Percentiles rank a stretch among this genome's conserved stretches.
Conservation (phyloP, 1,140 invertebrate genomes). For the Spodoptera frugiperda region DNA sequence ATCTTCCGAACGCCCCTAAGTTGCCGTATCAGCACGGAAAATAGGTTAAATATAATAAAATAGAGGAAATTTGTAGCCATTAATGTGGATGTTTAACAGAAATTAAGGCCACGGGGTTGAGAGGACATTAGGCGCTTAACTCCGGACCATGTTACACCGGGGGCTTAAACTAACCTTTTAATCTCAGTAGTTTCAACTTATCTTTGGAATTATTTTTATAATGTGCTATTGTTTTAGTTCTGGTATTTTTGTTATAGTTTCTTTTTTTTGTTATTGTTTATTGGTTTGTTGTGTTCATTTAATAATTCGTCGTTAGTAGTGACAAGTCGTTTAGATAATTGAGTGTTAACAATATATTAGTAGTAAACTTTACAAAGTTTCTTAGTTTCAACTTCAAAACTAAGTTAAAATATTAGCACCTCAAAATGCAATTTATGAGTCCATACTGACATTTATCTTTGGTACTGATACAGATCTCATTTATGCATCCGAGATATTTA, state of each 20-base stretch:
- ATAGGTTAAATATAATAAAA: conserved; percentile 16
- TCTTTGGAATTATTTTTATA: conserved; percentile 6
- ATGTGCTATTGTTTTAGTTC: background rate
- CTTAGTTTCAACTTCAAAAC: too few species aligned
- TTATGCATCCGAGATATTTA: too few species aligned
- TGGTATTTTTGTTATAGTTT: background rate
- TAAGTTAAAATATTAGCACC: too few species aligned
- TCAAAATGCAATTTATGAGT: too few species aligned
- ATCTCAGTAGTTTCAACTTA: background rate
- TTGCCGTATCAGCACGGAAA: background rate
- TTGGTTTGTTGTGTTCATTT: too few species aligned
- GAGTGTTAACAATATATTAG: too few species aligned
- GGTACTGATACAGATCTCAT: too few species aligned
- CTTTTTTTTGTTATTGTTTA: too few species aligned
- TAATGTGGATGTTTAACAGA: conserved; percentile 30
- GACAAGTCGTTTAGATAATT: too few species aligned
- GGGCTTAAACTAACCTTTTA: background rate
- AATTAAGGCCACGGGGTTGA: conserved; percentile 49
- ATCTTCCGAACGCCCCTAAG: background rate
- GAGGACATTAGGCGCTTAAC: conserved; percentile 41
- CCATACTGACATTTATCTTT: too few species aligned
- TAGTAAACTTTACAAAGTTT: too few species aligned
- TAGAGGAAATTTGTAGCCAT: conserved; percentile 16
- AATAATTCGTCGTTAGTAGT: too few species aligned
- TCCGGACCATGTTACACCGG: conserved; percentile 1